Evolutionary conservation across 1,140 invertebrate species (phyloP), one percentile per base, ranked within the genome.

Genomic region (Chionoecetes opilio): DNA sequence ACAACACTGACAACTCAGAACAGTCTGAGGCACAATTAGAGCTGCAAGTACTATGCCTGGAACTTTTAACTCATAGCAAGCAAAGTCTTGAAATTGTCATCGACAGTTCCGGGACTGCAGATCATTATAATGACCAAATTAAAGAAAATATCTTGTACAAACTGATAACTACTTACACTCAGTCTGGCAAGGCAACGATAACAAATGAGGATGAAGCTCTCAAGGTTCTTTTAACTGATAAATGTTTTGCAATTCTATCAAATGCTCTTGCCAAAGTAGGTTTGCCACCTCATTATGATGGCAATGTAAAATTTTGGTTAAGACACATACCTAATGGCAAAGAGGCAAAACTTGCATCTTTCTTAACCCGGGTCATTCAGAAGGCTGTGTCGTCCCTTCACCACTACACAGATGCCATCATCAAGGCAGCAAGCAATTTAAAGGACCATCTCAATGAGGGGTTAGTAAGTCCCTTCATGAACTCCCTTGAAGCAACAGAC

Each of bases 341-440:
- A 34, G 17, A 46, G 32, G 35, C 41, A 38, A 89, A 94, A n/a
- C 53, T 91, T 29, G 75, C 93, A n/a, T 32, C 63, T 46, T 94
- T 94, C 29, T 41, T 94, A 82, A 90, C 87, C 90, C 32, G 32
- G n/a, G 41, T 94, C 14, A 91, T 94, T 29, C 86, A 90, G 75
- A 94, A 94, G 35, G 91, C 93, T 82, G 87, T 84, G 17, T 82
- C 75, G 41, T 94, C 93, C 63, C 93, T 94, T 41, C 89, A 88
- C 41, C 63, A 90, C n/a, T 94, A 94, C 90, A 94, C 93, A 90
- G 93, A 94, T 94, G 46, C 46, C 35, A 63, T 94, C 41, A 37
- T 94, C 82, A 88, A 94, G 41, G 21, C 91, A 29, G 63, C 34
- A 31, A 32, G 35, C 29, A 86, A 87, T 11, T n/a, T 32, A 0